Conservation (phyloP, 2,113 vertebrate genomes). For the Arizona elegans region DNA sequence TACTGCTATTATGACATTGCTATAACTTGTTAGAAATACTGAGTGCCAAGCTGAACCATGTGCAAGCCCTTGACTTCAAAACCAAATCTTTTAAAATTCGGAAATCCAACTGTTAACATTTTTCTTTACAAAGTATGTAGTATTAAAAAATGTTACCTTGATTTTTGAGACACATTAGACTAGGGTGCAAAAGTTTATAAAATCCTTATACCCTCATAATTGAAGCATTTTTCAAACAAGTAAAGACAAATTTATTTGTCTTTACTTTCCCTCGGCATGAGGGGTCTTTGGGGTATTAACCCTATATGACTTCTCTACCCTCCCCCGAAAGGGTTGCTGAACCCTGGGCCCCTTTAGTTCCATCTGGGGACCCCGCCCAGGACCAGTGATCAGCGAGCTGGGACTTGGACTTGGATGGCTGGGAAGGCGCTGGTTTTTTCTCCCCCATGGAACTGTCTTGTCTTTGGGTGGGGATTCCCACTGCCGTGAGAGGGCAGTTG, state of each 20-base stretch:
- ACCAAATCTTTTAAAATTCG: not conserved
- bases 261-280: no score
- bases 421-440: no score
- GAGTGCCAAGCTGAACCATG: not conserved
- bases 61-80: not conserved
- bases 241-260: not conserved
- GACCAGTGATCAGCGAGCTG: no score
- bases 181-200: constrained; percentile 2
- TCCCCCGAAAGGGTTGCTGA: no score
- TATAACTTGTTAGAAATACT: not conserved
- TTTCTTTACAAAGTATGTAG: not conserved
- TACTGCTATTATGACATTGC: not conserved
- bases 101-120: not conserved
- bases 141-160: not conserved
- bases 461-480: no score
- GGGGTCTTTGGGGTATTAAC: no score
- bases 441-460: no score
- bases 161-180: not conserved
- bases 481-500: no score
- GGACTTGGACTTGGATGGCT: no score
- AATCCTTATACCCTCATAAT: not conserved
- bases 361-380: no score
- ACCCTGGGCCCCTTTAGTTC: no score
- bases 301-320: no score
- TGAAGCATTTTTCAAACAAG: not conserved